A percentile compares a stretch with the other conserved stretches of the same genome.
Conservation (phyloP, 2,113 vertebrate species). For the Malurus alboscapulatus region DNA sequence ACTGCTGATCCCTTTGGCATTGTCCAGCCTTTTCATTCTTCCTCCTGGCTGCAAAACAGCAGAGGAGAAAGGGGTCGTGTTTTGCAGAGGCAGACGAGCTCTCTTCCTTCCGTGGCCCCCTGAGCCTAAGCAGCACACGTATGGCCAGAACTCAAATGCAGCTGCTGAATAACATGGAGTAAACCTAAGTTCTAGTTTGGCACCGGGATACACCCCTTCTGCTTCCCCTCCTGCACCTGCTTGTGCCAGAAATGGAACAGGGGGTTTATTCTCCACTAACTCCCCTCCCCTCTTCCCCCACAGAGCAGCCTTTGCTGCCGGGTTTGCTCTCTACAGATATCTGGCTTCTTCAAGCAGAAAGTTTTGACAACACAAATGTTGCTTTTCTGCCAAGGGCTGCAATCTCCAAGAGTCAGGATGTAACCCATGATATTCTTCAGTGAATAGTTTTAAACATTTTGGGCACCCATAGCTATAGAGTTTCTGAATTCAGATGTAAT, state of each 20-base stretch:
- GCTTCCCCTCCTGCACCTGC: neutral
- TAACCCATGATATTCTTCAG: neutral
- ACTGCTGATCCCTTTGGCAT: neutral
- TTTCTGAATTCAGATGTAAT: neutral
- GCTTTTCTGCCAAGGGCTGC: neutral
- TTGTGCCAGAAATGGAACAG: neutral
- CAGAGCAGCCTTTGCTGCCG: neutral
- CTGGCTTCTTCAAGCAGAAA: neutral
- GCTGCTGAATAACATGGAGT: neutral
- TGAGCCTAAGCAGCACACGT: fast-evolving
- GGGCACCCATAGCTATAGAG: fast-evolving
- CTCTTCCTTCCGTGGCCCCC: fast-evolving
- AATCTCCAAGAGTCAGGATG: neutral
- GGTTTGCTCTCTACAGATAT: neutral
- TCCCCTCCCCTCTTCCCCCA: neutral
- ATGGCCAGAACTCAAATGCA: neutral
- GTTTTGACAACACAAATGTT: neutral
- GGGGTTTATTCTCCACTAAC: neutral
- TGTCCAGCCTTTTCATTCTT: neutral
- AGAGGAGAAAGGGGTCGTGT: neutral
- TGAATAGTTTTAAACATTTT: neutral
- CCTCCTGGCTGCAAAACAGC: neutral
- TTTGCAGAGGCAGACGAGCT: neutral
- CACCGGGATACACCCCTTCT: neutral
- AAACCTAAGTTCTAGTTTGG: neutral